Conservation (phyloP, 2,797 vertebrate species). For the Onychomys torridus region DNA sequence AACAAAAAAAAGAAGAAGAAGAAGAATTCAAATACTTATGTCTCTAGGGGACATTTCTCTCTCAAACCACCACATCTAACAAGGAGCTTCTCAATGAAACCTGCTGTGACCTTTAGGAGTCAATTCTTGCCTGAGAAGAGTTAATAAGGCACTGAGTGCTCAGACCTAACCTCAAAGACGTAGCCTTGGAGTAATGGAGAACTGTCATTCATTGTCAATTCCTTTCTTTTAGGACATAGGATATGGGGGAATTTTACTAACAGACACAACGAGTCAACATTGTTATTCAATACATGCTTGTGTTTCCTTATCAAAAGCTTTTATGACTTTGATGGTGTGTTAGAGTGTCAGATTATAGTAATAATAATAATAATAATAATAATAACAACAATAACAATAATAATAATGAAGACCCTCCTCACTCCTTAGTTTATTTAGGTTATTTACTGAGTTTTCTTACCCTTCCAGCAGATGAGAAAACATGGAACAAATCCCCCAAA, state of each 20-base stretch:
- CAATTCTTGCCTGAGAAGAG: background rate
- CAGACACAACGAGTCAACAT: background rate
- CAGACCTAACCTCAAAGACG: background rate
- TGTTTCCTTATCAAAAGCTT: conserved; percentile 6
- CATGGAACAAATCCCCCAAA: background rate
- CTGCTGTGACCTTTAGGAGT: background rate
- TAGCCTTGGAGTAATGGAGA: background rate
- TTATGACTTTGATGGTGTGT: background rate
- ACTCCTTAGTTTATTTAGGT: background rate
- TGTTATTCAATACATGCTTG: background rate
- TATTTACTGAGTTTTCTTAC: background rate
- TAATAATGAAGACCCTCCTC: background rate
- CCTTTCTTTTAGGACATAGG: background rate
- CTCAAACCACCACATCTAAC: background rate
- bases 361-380: background rate
- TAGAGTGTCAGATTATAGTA: background rate
- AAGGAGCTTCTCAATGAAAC: background rate
- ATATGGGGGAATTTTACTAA: conserved; percentile 6
- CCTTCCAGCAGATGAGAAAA: background rate
- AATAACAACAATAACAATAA: background rate
- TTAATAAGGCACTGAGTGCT: background rate
- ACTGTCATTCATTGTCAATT: too few relatives aligned
- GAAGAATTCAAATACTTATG: background rate
- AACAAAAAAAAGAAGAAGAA: too few relatives aligned
- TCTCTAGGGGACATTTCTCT: background rate